phyloP scores from a whole-genome alignment of 2,113 vertebrate genomes.

The Pipa parva region DNA sequence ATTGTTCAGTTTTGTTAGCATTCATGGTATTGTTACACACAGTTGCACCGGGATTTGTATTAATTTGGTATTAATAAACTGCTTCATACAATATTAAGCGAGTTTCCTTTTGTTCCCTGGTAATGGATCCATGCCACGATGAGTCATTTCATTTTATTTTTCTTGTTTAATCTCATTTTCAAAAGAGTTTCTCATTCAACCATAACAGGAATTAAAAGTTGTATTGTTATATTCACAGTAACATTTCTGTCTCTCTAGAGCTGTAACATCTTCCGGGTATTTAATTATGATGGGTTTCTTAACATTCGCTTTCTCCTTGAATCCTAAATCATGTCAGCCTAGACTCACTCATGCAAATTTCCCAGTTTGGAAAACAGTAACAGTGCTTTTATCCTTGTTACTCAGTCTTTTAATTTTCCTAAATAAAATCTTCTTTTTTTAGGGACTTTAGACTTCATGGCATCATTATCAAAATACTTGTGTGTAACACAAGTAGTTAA shows the following conservation, averaged over 20 bases:
- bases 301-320: conserved; percentile 9
- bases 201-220: conserved; percentile 20
- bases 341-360: not conserved
- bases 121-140: conserved; percentile 10
- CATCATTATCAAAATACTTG: no score
- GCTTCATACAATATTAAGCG: conserved; percentile 36
- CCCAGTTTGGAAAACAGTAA: not conserved
- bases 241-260: conserved; percentile 12
- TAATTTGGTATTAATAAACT: conserved; percentile 34
- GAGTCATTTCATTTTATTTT: conserved; percentile 23
- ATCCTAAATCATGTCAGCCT: not conserved
- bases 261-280: conserved; percentile 10
- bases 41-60: conserved; percentile 33
- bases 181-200: conserved; percentile 11
- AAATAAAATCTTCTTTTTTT: no score
- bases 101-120: conserved; percentile 25
- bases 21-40: conserved; percentile 28
- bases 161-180: conserved; percentile 26
- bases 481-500: no score
- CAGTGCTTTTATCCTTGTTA: no score
- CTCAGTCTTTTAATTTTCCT: not conserved
- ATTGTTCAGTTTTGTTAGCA: conserved; percentile 33
- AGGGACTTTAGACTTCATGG: no score
- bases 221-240: conserved; percentile 28
- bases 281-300: conserved; percentile 5